Evolutionary conservation across 2,888 invertebrate genomes (phyloP).

Genomic region (Sabatieria punctata): DNA sequence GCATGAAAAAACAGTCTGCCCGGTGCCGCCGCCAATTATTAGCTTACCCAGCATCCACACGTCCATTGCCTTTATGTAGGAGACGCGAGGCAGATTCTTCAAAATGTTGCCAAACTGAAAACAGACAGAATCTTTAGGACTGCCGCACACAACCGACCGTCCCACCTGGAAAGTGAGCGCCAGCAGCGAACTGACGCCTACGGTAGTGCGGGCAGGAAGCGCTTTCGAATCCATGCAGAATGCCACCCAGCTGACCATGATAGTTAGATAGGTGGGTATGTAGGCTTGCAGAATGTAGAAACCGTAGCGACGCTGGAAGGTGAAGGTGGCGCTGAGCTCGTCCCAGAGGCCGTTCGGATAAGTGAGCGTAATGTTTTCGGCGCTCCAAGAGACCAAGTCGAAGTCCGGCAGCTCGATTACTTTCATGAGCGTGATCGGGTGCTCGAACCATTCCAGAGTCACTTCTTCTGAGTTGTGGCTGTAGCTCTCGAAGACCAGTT

Average conservation of each 20-base stretch:
- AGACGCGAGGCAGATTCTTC: constrained; percentile 28
- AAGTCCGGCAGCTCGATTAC: constrained; percentile 28
- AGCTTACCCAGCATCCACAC: constrained; percentile 25
- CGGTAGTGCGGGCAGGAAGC: constrained; percentile 28
- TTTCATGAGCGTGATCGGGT: constrained; percentile 28
- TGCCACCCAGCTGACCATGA: constrained; percentile 28
- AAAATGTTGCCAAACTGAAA: constrained; percentile 31
- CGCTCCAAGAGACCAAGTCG: constrained; percentile 24
- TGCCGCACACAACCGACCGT: too few species aligned
- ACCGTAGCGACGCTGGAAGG: constrained; percentile 30
- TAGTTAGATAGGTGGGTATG: constrained; percentile 27
- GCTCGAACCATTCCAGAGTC: constrained; percentile 28
- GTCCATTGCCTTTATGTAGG: constrained; percentile 30
- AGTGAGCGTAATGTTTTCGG: constrained; percentile 17
- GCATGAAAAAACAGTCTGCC: too few species aligned
- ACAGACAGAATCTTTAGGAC: too few species aligned
- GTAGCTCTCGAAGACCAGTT: constrained; percentile 28
- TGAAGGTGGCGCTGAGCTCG: constrained; percentile 20
- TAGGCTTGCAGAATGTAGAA: constrained; percentile 31
- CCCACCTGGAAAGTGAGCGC: constrained; percentile 28
- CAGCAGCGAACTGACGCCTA: constrained; percentile 27
- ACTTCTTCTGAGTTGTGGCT: constrained; percentile 29
- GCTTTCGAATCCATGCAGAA: constrained; percentile 32
- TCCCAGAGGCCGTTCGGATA: constrained; percentile 26
- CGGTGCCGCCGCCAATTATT: too few species aligned